Percentiles rank a stretch among this genome's conserved stretches.
Evolutionary conservation across 2,113 vertebrate species (phyloP).

Genomic region (Megaceryle maxima): DNA sequence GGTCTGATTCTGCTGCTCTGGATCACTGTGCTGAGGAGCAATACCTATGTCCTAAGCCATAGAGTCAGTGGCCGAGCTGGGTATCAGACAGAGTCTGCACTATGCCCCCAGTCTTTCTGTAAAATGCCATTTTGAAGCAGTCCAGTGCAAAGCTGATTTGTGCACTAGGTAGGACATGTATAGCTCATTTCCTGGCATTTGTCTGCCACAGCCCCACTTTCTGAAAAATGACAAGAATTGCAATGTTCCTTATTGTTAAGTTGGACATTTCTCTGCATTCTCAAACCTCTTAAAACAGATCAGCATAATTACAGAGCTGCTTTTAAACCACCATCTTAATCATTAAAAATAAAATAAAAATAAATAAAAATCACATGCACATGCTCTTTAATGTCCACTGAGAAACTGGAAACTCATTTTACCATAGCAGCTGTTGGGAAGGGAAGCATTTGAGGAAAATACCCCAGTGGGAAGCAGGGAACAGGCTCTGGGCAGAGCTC

Average conservation of each 20-base stretch:
- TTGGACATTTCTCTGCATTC: neutral
- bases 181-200: neutral
- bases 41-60: neutral
- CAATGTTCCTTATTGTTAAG: neutral
- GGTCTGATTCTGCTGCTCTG: neutral
- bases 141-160: neutral
- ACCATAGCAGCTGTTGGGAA: neutral
- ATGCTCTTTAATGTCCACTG: neutral
- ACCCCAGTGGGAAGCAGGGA: neutral
- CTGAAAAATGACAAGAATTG: neutral
- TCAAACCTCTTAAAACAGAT: neutral
- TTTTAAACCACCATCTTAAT: neutral
- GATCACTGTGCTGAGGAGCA: neutral
- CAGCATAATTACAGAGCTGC: neutral
- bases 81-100: neutral
- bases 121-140: neutral
- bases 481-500: accelerated
- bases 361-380: neutral
- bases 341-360: neutral
- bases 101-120: neutral
- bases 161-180: neutral
- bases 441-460: neutral
- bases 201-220: neutral
- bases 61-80: neutral
- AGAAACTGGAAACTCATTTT: neutral